phyloP scores from a whole-genome alignment of 35 echinoderm and acorn worm genomes.

The Amphiura filiformis region DNA sequence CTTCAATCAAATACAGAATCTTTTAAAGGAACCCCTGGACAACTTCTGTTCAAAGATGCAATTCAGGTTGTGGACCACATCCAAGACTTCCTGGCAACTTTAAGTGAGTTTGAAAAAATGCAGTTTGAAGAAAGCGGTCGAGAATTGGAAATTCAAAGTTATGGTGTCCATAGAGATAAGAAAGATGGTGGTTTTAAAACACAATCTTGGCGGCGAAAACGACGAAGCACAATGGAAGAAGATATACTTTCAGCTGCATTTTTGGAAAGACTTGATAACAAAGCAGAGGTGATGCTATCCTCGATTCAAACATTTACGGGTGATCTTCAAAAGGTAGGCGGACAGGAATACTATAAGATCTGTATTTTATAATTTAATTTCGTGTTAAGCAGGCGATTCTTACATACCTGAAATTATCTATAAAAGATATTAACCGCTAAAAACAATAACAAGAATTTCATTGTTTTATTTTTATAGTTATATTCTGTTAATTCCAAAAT shows the following conservation, averaged over 20 bases:
- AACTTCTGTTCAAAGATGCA: slow-evolving; percentile 43
- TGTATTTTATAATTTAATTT: too few species aligned
- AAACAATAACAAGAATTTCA: too few species aligned
- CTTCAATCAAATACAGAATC: neutral
- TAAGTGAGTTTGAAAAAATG: slow-evolving; percentile 48
- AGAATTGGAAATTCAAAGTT: slow-evolving; percentile 44
- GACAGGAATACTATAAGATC: too few species aligned
- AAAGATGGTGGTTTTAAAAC: slow-evolving; percentile 39
- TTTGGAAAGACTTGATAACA: slow-evolving; percentile 43
- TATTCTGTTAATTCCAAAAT: too few species aligned
- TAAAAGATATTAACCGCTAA: too few species aligned
- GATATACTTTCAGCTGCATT: slow-evolving; percentile 49
- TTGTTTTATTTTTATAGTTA: too few species aligned
- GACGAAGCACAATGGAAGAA: slow-evolving; percentile 53
- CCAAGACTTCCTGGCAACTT: slow-evolving; percentile 43
- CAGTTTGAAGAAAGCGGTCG: slow-evolving; percentile 24
- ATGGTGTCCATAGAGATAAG: slow-evolving; percentile 34
- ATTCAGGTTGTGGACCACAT: slow-evolving; percentile 42
- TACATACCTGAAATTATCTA: too few species aligned
- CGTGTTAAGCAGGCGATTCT: too few species aligned
- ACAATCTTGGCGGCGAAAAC: slow-evolving; percentile 39
- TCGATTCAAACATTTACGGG: slow-evolving; percentile 38
- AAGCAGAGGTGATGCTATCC: slow-evolving; percentile 42
- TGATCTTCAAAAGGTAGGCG: slow-evolving; percentile 63
- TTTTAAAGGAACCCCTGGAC: slow-evolving; percentile 5